Evolutionary conservation across 1,140 invertebrate species (phyloP), one percentile per base, ranked within the genome.

Genomic region (Vanessa atalanta): DNA sequence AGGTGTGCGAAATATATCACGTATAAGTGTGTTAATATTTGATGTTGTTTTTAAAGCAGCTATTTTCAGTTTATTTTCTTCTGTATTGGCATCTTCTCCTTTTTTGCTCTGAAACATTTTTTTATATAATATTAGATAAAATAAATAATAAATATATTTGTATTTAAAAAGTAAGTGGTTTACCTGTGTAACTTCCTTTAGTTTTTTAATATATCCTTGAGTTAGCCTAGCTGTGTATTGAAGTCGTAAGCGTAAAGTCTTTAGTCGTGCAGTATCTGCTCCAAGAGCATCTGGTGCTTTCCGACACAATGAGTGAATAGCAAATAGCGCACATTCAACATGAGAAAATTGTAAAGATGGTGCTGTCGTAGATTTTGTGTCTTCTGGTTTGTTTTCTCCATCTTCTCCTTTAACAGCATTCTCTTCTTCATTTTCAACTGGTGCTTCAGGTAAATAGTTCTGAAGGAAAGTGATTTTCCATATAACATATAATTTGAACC

Each of bases 1-100:
- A 50, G 98, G 98, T 75, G 95, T 96, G 87, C 99, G 97, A 90
- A 99, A 99, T 68, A 99, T 93, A 93, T 99, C 98, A 88, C 98
- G 97, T 65, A 99, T 98, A 16, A 99, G 94, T 0, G 95, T 95
- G 85, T 98, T 98, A 64, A 99, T 99, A 88, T 99, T 99, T 61
- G 97, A 97, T 37, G 97, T 98, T 12, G 97, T 97, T 88, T 97
- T 98, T 8, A 98, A 90, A 15, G 97, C 97, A 48, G 96, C 95
- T 67, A 98, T 93, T 93, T 97, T 97, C 2, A 98, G 94, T 90
- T 98, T 97, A 91, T 98, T 96, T 93, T 98, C 96, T 75, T 97
- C 95, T 15, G 95, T 94, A 88, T 96, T 96, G 1, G 95, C 88
- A 86, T 97, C 95, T 73, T 96, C 95, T 66, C 94, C 94, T 67